Conservation (phyloP, 2,113 vertebrate species). For the Ceyx margarethae region DNA sequence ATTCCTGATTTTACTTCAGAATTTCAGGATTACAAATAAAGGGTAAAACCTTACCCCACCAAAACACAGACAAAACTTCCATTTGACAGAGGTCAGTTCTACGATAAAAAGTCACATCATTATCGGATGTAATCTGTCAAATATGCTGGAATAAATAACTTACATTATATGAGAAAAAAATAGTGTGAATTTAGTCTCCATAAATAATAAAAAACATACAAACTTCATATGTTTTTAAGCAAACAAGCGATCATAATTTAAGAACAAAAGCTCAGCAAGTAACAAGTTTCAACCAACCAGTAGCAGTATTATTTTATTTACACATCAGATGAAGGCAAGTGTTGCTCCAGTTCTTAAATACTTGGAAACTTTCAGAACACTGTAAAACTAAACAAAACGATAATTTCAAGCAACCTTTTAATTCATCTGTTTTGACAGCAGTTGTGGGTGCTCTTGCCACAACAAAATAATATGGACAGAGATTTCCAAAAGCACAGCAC, state of each 20-base stretch:
- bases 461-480: background rate
- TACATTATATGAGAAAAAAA: background rate
- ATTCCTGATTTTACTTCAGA: background rate
- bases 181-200: background rate
- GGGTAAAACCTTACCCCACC: background rate
- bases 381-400: background rate
- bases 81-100: background rate
- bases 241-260: background rate
- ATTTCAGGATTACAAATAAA: background rate
- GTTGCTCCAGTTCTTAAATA: background rate
- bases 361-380: background rate
- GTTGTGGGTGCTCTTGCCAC: background rate
- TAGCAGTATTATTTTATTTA: constrained; percentile 34
- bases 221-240: background rate
- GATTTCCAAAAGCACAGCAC: constrained; percentile 5
- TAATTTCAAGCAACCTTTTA: background rate
- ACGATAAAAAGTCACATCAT: background rate
- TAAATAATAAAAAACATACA: constrained; percentile 28
- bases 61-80: background rate
- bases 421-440: background rate
- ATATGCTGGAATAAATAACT: constrained; percentile 31
- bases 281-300: background rate
- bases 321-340: constrained; percentile 3
- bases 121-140: background rate
- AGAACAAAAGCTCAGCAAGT: background rate